These are phyloP conservation scores for Brachypodius melanocephalos DNA, from an alignment of 2,113 vertebrate genomes.

Conservation along the genomic window DNA sequence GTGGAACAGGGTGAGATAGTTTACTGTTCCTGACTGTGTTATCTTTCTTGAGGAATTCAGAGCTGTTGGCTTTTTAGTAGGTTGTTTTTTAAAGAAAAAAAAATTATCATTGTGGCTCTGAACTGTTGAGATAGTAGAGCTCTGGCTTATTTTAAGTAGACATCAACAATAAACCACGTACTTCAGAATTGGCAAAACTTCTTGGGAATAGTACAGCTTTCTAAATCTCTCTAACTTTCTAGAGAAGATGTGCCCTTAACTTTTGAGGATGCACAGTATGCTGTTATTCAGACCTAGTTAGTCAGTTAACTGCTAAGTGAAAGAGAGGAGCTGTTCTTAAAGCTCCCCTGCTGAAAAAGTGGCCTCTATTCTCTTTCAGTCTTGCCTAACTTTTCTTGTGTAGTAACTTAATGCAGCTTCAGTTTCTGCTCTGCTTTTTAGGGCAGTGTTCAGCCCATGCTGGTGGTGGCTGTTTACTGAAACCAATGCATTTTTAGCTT, in stretches of 20 bases:
- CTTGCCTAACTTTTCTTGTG: background rate
- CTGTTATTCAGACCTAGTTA: background rate
- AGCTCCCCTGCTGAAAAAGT: background rate
- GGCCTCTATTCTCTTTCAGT: background rate
- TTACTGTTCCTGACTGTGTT: background rate
- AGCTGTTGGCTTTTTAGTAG: background rate
- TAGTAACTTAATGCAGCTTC: background rate
- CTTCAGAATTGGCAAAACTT: background rate
- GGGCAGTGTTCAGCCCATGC: background rate
- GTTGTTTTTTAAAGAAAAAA: background rate
- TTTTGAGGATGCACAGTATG: background rate
- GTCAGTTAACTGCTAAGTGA: background rate
- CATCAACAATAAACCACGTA: background rate
- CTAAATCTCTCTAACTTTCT: background rate
- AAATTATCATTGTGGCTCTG: background rate
- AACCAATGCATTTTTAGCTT: background rate
- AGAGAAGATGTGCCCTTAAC: background rate
- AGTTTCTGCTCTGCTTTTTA: background rate
- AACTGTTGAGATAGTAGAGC: conserved; percentile 7
- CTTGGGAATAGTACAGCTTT: background rate
- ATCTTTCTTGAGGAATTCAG: conserved; percentile 28
- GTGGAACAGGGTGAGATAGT: background rate
- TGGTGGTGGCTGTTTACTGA: background rate
- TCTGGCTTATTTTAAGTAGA: background rate
- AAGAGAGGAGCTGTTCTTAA: background rate